Base-by-base conservation (phyloP, 2,888 invertebrate genomes). In the Mimumesa dahlbomi region DNA sequence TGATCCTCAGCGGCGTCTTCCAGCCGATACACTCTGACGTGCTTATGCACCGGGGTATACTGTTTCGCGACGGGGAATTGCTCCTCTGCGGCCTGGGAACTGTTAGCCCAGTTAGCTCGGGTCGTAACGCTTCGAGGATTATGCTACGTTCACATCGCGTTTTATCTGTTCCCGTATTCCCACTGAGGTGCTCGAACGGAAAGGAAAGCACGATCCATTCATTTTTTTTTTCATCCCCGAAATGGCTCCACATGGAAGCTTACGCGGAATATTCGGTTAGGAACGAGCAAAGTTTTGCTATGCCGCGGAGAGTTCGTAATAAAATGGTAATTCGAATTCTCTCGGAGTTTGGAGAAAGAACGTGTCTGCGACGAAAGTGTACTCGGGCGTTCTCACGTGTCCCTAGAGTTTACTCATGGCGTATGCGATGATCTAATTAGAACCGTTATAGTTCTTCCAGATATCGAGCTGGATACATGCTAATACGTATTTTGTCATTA, bases 91-190 rank as follows among this genome's bases (percentile, higher is more conserved):
- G 82, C 80, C 79, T 86, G 85, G 83, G 85, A 85, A 85, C 79
- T 82, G 81, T 81, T 86, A 84, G 79, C 82, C 85, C 82, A 83
- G 81, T 83, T 86, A 75, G 77, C 79, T 79, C 61, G 73, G 73
- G 59, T 77, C 78, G 83, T 82, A 86, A 85, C 85, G 84, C 84
- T 84, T 73, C 75, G 75, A 61, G 63, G 79, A 82, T 79, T 82
- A 82, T 82, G 75, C 76, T 56, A 59, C 78, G 79, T 82, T 81
- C 82, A 81, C 82, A 82, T 79, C 75, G 69, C 62, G 48, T 48
- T 52, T 59, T 67, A 69, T 74, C 61, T 52, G 49, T 38, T 38
- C 18, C 45, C 48, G 49, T 75, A 48, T 75, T 69, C 65, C 75
- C 67, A 43, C 45, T 29, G 59, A 58, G 52, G 42, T 54, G 46